Base-by-base conservation (phyloP, 2,888 invertebrate genomes). In the Caprella mutica region DNA sequence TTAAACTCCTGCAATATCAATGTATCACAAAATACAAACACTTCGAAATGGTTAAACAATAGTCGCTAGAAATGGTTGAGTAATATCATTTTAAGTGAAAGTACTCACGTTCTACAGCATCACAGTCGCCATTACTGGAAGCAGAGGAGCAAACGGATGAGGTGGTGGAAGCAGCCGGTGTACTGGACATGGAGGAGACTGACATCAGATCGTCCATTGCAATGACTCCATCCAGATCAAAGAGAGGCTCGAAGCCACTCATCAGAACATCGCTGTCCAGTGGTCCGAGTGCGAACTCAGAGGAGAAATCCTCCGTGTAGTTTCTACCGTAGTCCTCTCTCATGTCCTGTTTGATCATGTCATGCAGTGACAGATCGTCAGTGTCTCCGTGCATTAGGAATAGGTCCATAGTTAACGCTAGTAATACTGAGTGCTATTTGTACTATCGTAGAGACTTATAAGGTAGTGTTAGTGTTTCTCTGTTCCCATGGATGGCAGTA, bases 321-420 rank as follows among this genome's bases (percentile, higher is more conserved):
- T 83, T 82, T 67, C 70, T 81, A 71, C 1, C 48, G 42, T 61
- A 50, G 50, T 65, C 63, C n/a, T n/a, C n/a, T n/a, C n/a, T 86
- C 64, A 91, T 87, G 71, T 90, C 91, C 72, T 86, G 84, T 70
- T 90, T 89, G 66, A 91, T 78, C 84, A 90, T 87, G 70, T 91
- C 90, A 72, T 89, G 87, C 69, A 90, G 80, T 52, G 63, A 56
- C 52, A 63, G 63, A 35, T 58, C 63, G 14, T 48, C 48, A 26
- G 63, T 59, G 48, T 63, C 63, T n/a, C 58, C 59, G 52, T 58
- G 59, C 44, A 58, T 53, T 27, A 63, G 59, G 43, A 59, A 63
- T 27, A 63, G 59, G 23, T 63, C 63, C 63, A 63, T 63, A 48
- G 44, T 55, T 50, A 46, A 27, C 48, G 30, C n/a, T 14, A 17